Evolutionary conservation across 2,113 vertebrate species (phyloP).

Genomic region (Piprites chloris): DNA sequence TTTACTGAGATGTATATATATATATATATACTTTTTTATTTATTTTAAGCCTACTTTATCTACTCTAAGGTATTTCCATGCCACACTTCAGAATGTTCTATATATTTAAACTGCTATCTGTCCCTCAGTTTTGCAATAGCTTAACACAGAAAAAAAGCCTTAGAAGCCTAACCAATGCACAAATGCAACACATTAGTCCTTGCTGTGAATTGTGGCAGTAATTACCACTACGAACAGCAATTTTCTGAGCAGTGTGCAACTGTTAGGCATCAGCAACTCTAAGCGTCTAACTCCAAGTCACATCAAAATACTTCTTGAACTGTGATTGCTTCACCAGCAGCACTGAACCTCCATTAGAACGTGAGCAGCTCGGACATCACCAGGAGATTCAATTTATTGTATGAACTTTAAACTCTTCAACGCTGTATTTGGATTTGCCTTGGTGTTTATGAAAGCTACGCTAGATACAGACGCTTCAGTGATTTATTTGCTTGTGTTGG

Average conservation of each 20-base stretch:
- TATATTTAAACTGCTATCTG: background rate
- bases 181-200: background rate
- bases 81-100: background rate
- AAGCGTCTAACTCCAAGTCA: too few species aligned
- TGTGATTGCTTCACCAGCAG: rapidly evolving
- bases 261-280: rapidly evolving
- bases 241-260: background rate
- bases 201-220: background rate
- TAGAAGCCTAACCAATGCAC: background rate
- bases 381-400: rapidly evolving
- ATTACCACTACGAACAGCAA: rapidly evolving
- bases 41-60: background rate
- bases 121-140: background rate
- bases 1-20: rapidly evolving
- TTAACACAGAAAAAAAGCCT: background rate
- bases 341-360: rapidly evolving
- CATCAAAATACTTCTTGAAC: rapidly evolving
- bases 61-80: background rate
- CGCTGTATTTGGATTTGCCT: background rate
- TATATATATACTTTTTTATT: rapidly evolving
- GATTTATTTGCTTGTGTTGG: background rate
- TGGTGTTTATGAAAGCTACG: background rate
- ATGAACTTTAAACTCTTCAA: background rate
- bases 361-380: rapidly evolving
- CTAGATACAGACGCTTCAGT: rapidly evolving